These are phyloP conservation scores for Phainopepla nitens DNA, from an alignment of 2,113 vertebrate genomes.

Conservation along the genomic window DNA sequence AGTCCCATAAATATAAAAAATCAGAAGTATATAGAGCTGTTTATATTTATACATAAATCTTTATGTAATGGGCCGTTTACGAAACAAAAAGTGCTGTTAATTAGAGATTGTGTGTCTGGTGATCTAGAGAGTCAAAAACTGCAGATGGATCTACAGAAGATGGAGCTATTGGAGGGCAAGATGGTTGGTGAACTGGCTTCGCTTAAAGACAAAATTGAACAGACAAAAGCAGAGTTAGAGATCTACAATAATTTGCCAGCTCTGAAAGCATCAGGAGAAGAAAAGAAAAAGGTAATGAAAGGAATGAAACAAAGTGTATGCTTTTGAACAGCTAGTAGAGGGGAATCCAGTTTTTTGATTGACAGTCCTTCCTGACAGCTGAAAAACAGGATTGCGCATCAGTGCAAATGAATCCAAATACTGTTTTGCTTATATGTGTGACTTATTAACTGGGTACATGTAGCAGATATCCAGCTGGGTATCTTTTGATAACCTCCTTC, in stretches of 20 bases:
- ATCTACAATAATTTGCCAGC: conserved; percentile 85
- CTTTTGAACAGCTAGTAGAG: not conserved
- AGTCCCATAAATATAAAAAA: not conserved
- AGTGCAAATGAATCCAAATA: not conserved
- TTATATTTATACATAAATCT: not conserved
- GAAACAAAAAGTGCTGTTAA: not conserved
- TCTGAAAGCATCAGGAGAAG: conserved; percentile 82
- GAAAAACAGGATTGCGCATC: not conserved
- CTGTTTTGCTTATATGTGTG: not conserved
- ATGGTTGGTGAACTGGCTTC: conserved; percentile 82
- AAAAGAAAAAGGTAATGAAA: conserved; percentile 83
- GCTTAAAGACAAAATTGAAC: conserved; percentile 82
- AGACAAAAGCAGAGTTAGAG: conserved; percentile 79
- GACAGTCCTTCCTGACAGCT: not conserved
- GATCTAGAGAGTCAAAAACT: conserved; percentile 86
- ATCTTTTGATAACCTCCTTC: not conserved
- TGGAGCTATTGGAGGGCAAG: conserved; percentile 91
- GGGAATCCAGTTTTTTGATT: not conserved
- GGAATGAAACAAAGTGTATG: not conserved
- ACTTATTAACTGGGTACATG: not conserved
- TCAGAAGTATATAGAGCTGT: not conserved
- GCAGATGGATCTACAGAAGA: conserved; percentile 92
- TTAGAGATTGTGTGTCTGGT: not conserved
- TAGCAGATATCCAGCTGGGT: not conserved
- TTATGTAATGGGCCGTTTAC: not conserved